These are phyloP conservation scores for Oligia strigilis DNA, from an alignment of 2,888 invertebrate genomes.

Conservation along the genomic window DNA sequence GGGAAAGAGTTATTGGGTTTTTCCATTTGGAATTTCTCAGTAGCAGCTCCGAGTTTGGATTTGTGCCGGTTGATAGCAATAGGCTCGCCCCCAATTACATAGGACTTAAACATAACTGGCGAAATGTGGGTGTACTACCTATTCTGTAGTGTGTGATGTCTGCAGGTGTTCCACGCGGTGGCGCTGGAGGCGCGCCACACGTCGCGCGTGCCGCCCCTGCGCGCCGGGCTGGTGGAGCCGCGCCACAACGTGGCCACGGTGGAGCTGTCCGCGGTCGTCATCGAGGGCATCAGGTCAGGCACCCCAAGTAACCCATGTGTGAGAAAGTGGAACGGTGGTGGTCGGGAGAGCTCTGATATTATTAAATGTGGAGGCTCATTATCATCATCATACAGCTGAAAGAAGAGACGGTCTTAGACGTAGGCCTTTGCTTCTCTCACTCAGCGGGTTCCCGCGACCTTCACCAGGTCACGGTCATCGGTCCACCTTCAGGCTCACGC, in stretches of 20 bases:
- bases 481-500: background rate
- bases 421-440: background rate
- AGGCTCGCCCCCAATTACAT: background rate
- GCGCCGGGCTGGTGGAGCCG: slow-evolving; percentile 95
- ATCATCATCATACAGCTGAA: background rate
- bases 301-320: background rate
- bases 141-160: no score
- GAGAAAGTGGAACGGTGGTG: background rate
- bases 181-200: slow-evolving; percentile 97
- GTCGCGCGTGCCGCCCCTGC: slow-evolving; percentile 93
- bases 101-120: background rate
- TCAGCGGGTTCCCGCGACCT: background rate
- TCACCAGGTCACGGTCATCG: background rate
- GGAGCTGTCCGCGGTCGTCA: slow-evolving; percentile 97
- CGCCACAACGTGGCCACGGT: slow-evolving; percentile 97
- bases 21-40: no score
- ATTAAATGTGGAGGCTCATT: background rate
- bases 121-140: background rate
- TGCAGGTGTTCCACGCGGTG: slow-evolving; percentile 97
- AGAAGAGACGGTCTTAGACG: background rate
- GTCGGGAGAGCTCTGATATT: background rate
- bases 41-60: no score
- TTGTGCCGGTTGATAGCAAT: background rate
- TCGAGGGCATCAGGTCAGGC: slow-evolving; percentile 96
- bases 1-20: no score